Evolutionary conservation across 2,888 invertebrate species (phyloP).

Genomic region (Drosophila lacicola): DNA sequence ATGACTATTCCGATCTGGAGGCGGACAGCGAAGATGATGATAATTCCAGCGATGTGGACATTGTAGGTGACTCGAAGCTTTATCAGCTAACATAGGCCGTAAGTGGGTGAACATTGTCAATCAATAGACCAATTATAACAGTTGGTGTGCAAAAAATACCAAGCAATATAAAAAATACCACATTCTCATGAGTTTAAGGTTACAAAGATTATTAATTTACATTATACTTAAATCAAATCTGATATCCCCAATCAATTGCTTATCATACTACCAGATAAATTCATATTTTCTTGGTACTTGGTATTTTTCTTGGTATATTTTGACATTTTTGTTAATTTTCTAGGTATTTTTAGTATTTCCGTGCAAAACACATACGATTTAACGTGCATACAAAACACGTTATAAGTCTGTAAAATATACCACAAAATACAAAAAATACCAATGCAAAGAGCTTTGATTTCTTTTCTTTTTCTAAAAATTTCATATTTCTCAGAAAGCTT

Average conservation of each 20-base stretch:
- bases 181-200: not conserved
- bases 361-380: conserved; percentile 7
- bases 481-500: too few relatives aligned
- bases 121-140: conserved; percentile 1
- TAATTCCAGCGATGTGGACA: conserved; percentile 85
- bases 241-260: not conserved
- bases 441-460: too few relatives aligned
- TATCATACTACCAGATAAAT: too few relatives aligned
- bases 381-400: conserved; percentile 10
- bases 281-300: not conserved
- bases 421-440: too few relatives aligned
- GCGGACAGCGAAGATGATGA: conserved; percentile 82
- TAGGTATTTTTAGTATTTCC: not conserved
- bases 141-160: conserved; percentile 3
- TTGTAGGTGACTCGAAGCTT: conserved; percentile 84
- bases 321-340: not conserved
- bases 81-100: conserved; percentile 82
- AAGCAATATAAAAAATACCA: conserved; percentile 1
- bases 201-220: not conserved
- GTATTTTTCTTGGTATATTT: not conserved
- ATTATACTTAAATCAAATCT: not conserved
- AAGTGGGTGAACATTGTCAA: conserved; percentile 2
- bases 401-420: conserved; percentile 46
- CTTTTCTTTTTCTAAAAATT: too few relatives aligned
- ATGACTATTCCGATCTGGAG: conserved; percentile 83